Evolutionary conservation across 1,140 invertebrate species (phyloP).

Genomic region (Drosophila rufa): DNA sequence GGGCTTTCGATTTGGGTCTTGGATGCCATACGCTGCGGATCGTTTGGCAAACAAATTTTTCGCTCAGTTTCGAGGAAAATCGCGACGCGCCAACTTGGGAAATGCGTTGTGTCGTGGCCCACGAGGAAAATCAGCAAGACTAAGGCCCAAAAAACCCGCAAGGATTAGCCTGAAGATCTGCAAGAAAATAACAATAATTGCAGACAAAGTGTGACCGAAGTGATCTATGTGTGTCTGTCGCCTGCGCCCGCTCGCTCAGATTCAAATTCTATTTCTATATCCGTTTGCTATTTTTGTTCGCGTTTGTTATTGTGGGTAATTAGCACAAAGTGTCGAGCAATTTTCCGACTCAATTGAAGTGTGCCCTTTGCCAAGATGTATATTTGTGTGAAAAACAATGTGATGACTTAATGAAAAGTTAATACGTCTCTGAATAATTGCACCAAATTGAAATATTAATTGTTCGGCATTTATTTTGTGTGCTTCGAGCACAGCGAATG

Average conservation of each 20-base stretch:
- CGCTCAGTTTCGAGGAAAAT: constrained; percentile 77
- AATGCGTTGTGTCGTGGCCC: constrained; percentile 65
- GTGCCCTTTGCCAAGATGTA: constrained; percentile 62
- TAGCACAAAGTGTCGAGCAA: constrained; percentile 69
- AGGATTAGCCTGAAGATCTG: constrained; percentile 49
- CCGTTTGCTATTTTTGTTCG: constrained; percentile 29
- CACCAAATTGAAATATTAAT: constrained; percentile 76
- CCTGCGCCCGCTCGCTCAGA: constrained; percentile 10
- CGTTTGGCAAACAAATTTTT: constrained; percentile 66
- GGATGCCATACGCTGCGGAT: constrained; percentile 54
- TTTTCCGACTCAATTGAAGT: constrained; percentile 66
- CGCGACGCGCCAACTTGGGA: constrained; percentile 78
- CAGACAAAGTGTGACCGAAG: constrained; percentile 53
- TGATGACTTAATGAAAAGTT: constrained; percentile 64
- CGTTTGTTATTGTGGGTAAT: constrained; percentile 51
- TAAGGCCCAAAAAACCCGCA: constrained; percentile 38
- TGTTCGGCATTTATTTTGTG: constrained; percentile 69
- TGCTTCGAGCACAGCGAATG: constrained; percentile 15
- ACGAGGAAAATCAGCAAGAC: constrained; percentile 22
- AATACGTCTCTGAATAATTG: constrained; percentile 76
- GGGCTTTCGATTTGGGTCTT: constrained; percentile 71
- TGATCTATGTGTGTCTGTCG: constrained; percentile 38
- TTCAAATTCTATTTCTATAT: constrained; percentile 27
- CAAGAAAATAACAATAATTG: constrained; percentile 19
- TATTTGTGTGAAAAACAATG: constrained; percentile 18